Percentiles rank a stretch among this genome's conserved stretches.
These are phyloP conservation scores for Mactromeris polynyma DNA, from an alignment of 2,888 invertebrate genomes.

Conservation along the genomic window DNA sequence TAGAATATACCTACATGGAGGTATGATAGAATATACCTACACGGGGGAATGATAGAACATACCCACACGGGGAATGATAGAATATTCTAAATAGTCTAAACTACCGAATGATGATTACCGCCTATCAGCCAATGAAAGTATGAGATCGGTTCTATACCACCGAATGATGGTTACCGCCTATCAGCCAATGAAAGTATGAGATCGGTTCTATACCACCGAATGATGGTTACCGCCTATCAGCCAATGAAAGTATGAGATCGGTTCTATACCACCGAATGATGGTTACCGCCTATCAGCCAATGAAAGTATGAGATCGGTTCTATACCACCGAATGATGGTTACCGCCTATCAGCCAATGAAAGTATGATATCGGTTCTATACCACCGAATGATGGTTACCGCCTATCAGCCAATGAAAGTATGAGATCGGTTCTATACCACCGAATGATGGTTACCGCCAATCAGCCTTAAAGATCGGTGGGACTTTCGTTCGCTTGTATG, in stretches of 20 bases:
- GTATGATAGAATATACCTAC: too few relatives aligned
- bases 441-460: constrained; percentile 60
- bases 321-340: constrained; percentile 56
- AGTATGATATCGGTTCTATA: too few relatives aligned
- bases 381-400: too few relatives aligned
- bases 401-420: not conserved
- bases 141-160: constrained; percentile 22
- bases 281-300: constrained; percentile 44
- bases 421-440: constrained; percentile 23
- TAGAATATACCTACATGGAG: too few relatives aligned
- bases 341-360: constrained; percentile 47
- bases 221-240: constrained; percentile 53
- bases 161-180: constrained; percentile 59
- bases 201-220: constrained; percentile 42
- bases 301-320: not conserved
- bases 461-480: constrained; percentile 63
- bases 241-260: not conserved
- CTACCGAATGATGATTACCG: too few relatives aligned
- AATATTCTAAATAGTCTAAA: too few relatives aligned
- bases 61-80: too few relatives aligned
- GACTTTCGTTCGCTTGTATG: constrained; percentile 71
- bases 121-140: not conserved
- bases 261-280: constrained; percentile 52
- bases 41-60: too few relatives aligned
- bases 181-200: not conserved